Evolutionary conservation across 2,113 vertebrate species (phyloP).

Genomic region (Puffinus mauretanicus): DNA sequence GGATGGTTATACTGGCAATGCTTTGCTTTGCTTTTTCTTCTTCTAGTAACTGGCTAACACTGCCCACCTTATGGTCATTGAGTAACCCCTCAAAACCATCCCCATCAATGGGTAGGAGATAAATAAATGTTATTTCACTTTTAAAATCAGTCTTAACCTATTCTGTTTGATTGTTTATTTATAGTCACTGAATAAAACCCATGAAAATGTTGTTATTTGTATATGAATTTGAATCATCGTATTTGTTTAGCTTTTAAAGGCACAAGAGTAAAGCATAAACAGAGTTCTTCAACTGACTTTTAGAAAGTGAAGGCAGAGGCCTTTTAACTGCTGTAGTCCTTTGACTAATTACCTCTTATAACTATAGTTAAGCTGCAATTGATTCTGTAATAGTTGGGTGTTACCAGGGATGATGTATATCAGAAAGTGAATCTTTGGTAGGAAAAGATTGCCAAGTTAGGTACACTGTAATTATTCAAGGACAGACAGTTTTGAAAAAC

Average conservation of each 20-base stretch:
- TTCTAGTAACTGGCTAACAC: neutral
- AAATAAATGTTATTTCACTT: neutral
- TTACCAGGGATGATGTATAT: neutral
- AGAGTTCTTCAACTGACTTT: neutral
- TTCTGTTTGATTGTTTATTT: neutral
- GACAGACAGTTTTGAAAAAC: constrained; percentile 27
- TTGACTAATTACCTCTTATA: constrained; percentile 21
- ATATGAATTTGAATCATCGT: neutral
- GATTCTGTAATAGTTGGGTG: constrained; percentile 22
- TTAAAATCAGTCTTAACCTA: neutral
- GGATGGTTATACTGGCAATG: neutral
- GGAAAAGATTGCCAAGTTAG: neutral
- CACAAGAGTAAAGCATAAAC: neutral
- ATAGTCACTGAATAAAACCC: neutral
- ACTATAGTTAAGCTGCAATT: neutral
- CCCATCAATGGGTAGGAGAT: neutral
- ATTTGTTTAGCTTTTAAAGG: neutral
- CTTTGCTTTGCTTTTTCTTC: neutral
- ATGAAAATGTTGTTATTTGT: neutral
- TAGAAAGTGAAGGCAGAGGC: neutral
- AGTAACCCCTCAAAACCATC: neutral
- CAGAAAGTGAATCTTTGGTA: neutral
- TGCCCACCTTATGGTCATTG: neutral
- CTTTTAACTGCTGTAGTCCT: neutral
- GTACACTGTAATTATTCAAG: constrained; percentile 38